A percentile compares a stretch with the other conserved stretches of the same genome.
Conservation (phyloP, 1,140 invertebrate genomes). For the Phenacoccus solenopsis region DNA sequence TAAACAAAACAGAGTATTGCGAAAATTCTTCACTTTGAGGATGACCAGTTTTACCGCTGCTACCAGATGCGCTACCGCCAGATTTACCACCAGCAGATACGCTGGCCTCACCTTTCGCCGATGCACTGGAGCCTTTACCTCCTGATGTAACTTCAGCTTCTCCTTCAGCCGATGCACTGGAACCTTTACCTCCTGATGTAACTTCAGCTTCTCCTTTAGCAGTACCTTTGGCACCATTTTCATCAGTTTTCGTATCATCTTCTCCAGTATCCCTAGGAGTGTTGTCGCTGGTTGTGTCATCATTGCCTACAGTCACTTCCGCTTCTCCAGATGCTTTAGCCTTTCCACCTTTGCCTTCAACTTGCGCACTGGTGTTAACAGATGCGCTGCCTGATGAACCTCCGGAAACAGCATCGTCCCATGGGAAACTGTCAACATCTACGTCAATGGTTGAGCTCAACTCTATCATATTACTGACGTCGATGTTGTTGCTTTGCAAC, state of each 20-base stretch:
- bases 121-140: not conserved
- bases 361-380: not conserved
- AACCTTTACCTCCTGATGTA: not conserved
- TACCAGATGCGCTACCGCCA: not conserved
- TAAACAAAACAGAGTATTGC: not conserved
- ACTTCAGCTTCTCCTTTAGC: not conserved
- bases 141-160: no score
- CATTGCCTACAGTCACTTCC: not conserved
- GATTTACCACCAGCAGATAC: not conserved
- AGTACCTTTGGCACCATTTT: not conserved
- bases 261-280: not conserved
- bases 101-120: not conserved
- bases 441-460: not conserved
- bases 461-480: not conserved
- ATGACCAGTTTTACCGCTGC: not conserved
- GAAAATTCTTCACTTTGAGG: not conserved
- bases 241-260: not conserved
- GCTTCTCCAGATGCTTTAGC: not conserved
- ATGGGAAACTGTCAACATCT: not conserved
- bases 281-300: not conserved
- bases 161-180: not conserved
- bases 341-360: not conserved
- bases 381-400: not conserved
- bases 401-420: not conserved
- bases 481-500: not conserved